Percentiles rank a stretch among this genome's conserved stretches.
phyloP scores from a whole-genome alignment of 2,888 invertebrate genomes.

The Cyrtodaria siliqua region DNA sequence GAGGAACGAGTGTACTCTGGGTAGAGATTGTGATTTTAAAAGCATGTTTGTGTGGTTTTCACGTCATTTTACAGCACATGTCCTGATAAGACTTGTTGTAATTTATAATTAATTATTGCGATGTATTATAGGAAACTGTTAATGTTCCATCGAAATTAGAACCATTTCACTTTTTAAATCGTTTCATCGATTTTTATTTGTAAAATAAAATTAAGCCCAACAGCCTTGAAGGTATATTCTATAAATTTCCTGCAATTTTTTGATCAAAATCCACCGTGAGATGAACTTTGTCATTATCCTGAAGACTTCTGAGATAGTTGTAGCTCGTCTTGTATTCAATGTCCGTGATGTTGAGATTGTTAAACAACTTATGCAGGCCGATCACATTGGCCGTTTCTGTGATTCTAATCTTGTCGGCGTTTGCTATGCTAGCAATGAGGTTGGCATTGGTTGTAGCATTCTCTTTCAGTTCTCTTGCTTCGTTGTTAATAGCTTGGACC shows the following conservation, averaged over 20 bases:
- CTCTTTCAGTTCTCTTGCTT: constrained; percentile 73
- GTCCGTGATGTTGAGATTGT: constrained; percentile 65
- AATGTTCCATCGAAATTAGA: no score
- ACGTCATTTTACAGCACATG: no score
- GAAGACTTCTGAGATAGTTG: constrained; percentile 80
- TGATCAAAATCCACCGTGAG: constrained; percentile 81
- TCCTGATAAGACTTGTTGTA: no score
- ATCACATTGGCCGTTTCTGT: constrained; percentile 72
- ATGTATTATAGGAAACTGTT: no score
- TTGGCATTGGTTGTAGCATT: constrained; percentile 69
- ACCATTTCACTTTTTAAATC: no score
- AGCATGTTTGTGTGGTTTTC: no score
- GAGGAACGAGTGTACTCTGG: no score
- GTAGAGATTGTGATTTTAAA: no score
- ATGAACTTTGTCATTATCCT: constrained; percentile 72
- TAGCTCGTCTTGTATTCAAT: constrained; percentile 76
- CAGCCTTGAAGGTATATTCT: no score
- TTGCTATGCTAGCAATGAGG: constrained; percentile 60
- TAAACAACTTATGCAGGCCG: constrained; percentile 75
- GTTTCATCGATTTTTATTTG: no score
- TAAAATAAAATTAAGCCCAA: no score
- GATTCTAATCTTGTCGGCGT: constrained; percentile 75
- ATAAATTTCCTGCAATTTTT: constrained; percentile 66
- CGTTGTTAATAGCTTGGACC: constrained; percentile 74
- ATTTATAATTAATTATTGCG: no score